Evolutionary conservation across 2,113 vertebrate species (phyloP), one percentile per base, ranked within the genome.

Genomic region (Crotalus tigris): DNA sequence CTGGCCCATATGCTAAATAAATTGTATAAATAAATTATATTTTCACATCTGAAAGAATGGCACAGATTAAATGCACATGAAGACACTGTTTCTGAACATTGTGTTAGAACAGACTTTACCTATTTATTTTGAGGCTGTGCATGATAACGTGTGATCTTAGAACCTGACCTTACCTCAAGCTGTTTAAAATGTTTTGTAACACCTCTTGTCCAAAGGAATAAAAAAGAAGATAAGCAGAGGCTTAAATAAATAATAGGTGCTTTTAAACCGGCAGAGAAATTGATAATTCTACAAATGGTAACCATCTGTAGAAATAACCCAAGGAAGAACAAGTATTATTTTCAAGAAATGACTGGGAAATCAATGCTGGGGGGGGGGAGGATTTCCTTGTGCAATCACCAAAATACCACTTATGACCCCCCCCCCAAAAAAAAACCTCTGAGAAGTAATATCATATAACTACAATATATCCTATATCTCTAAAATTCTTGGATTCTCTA

Each of bases 111-210:
- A 96, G 95, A 96, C 92, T 95, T 96, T 95, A 96, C 94, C 94
- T 93, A 96, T 98, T 95, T 97, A 97, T 97, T 97, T 95, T 96
- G 97, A 97, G 94, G 91, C 95, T 96, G 92, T 95, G 95, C 97
- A 95, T 96, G 96, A 97, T 96, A 98, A 96, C 96, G 95, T 92
- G 91, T 96, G 96, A 97, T 97, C 95, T 96, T 96, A 96, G 96
- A 96, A 97, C 96, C 96, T 97, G 97, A 97, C 96, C 96, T 97
- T 97, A 97, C 96, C 97, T 97, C 96, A 96, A 96, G 96, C 95
- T 95, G 94, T 97, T 97, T 97, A 97, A 98, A 98, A 97, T 96
- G 94, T 97, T 98, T 97, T 97, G 97, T 97, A 97, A 96, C 96
- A 97, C 96, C 97, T 97, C 97, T 97, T 98, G 97, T 97, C 97